Evolutionary conservation across 2,888 invertebrate genomes (phyloP).

Genomic region (Apotomis betuletana): DNA sequence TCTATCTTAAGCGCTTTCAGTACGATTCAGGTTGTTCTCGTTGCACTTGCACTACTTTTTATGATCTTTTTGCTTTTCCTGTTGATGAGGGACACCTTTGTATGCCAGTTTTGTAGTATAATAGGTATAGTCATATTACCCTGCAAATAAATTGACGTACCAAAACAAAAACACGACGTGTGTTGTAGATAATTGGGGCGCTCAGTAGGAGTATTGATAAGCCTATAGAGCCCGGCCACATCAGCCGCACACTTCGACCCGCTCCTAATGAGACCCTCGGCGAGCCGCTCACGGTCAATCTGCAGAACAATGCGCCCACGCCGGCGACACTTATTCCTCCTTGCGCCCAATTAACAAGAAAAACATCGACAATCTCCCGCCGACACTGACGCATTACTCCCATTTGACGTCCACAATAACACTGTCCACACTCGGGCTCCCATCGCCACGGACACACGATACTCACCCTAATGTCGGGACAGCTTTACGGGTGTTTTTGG

Average conservation of each 20-base stretch:
- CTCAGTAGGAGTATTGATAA: no score
- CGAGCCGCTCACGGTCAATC: constrained; percentile 6
- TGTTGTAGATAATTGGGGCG: no score
- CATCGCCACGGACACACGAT: neutral
- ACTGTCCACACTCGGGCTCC: constrained; percentile 29
- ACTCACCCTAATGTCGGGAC: neutral
- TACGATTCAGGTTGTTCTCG: no score
- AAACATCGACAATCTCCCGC: constrained; percentile 72
- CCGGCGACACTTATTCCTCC: constrained; percentile 13
- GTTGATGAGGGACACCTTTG: no score
- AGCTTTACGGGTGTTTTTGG: neutral
- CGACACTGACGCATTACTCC: constrained; percentile 73
- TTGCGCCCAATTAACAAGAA: constrained; percentile 77
- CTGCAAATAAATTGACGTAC: no score
- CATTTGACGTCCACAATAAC: constrained; percentile 61
- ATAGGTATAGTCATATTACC: no score
- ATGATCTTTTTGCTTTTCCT: no score
- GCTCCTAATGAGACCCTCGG: constrained; percentile 4
- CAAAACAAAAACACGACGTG: no score
- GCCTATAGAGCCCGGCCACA: no score
- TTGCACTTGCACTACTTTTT: no score
- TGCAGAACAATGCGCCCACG: constrained; percentile 9
- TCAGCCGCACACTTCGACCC: constrained; percentile 3
- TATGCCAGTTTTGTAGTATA: no score
- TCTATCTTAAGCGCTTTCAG: no score